Conservation (phyloP, 2,113 vertebrate species). For the Myotis brandtii region DNA sequence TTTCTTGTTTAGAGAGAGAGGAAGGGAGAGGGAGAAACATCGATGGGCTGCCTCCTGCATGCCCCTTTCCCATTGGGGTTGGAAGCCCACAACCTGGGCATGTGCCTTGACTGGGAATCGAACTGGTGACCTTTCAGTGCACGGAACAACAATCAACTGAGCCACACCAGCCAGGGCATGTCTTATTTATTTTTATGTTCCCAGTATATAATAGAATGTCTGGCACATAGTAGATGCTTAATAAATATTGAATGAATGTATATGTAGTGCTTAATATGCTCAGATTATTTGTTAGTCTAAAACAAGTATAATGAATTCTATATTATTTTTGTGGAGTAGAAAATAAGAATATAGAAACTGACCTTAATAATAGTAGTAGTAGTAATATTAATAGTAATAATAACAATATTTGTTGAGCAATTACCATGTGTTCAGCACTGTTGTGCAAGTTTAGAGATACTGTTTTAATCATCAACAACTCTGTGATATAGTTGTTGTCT, state of each 20-base stretch:
- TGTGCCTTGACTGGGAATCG: too few species aligned
- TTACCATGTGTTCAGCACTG: conserved; percentile 23
- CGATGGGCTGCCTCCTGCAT: too few species aligned
- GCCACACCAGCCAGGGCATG: neutral
- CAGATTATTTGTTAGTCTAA: conserved; percentile 43
- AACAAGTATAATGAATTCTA: conserved; percentile 5
- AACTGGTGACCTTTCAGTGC: too few species aligned
- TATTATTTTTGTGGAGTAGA: conserved; percentile 14
- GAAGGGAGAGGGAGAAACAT: too few species aligned
- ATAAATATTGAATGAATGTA: neutral
- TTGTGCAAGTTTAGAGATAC: conserved; percentile 12
- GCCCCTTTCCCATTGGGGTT: too few species aligned
- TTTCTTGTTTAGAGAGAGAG: too few species aligned
- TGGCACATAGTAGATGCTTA: neutral
- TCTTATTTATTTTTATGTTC: conserved; percentile 52
- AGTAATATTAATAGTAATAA: conserved; percentile 29
- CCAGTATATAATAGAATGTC: neutral
- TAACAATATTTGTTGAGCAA: conserved; percentile 51
- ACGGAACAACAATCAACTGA: too few species aligned
- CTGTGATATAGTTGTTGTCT: neutral
- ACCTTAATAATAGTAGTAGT: conserved; percentile 41
- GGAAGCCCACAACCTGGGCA: too few species aligned
- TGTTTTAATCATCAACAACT: conserved; percentile 41
- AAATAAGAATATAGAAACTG: conserved; percentile 1
- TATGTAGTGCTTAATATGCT: conserved; percentile 44